Base-by-base conservation (phyloP, 92 coral and sea anemone genomes). In the Porites cylindrica region DNA sequence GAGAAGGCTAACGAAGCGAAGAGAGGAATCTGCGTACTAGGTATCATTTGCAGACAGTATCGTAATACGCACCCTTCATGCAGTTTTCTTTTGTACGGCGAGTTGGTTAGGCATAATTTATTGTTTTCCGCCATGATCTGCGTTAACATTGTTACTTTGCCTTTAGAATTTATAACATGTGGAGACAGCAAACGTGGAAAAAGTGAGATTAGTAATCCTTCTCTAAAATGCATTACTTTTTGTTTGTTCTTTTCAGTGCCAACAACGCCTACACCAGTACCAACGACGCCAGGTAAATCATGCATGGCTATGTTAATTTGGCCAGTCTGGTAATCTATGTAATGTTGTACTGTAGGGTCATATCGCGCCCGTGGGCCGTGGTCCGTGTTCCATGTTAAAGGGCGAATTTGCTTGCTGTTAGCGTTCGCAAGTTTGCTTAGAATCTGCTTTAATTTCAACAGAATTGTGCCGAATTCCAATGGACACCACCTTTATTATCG, bases 1-100 rank as follows among this genome's bases (percentile, higher is more conserved):
- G 70, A 23, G 23, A 84, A 77, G 59, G n/a, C 79, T 17, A 58
- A 47, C 11, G 61, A 77, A 26, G 47, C 84, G 29, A 78, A 86
- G 38, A 64, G 67, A n/a, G 68, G 70, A 10, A 81, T 78, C 47
- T 90, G 93, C 16, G 61, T 56, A 56, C 61, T 56, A 56, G 61
- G 61, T 56, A 56, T 56, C 16, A 14, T 56, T 56, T 56, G 11
- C 61, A 38, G 47, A 3, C 6, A 38, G 47, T 38, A 38, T 38
- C 47, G 47, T 38, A 38, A 38, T 6, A 4, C 47, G 47, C 47
- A 38, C 6, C 47, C 47, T 38, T 38, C 6, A 38, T 38, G 47
- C 47, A 4, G 3, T 38, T 38, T 38, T 38, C 6, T 38, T 38
- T 38, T 38, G 47, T 38, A 38, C 47, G 47, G 47, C 47, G 47